Base-by-base conservation (phyloP, 2,113 vertebrate species). In the Girardinichthys multiradiatus region DNA sequence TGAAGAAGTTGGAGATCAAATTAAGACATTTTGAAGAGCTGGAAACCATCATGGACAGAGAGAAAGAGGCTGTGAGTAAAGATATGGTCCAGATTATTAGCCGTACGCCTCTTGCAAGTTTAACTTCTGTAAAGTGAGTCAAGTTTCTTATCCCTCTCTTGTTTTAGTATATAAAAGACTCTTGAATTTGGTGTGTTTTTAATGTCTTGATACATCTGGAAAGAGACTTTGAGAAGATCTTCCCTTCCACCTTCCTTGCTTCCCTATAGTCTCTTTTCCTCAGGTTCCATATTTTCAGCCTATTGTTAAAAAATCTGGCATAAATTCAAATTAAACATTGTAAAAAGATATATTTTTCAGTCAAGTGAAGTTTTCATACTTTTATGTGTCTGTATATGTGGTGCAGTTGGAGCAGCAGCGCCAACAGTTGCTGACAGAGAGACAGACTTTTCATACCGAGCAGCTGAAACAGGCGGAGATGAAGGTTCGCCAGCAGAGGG, bases 1-100 rank as follows among this genome's bases (percentile, higher is more conserved):
- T 99, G 98, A 99, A 99, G 94, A 99, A 99, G 77, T 83, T 99
- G 82, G 98, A 99, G 93, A 99, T 99, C 70, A 99, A 99, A 74
- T 94, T 99, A 68, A 95, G 98, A 64, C 98, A 99, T 82, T 99
- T 99, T 77, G 98, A 99, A 87, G 98, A 99, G 89, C 85, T 99
- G 90, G 98, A 99, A 87, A 99, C 98, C 75, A 99, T 99, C 77
- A 99, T 99, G 98, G 98, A 99, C 92, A 88, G 97, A 9, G 98
- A 99, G 82, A 98, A 99, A 10, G 98, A 99, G 85, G 97, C 97
- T 31, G 98, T 95, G 84, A 87, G 94, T 91, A 35, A 54, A 72
- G 14, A 37, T 12, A 2, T 37, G n/a, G 13, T 3, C 61, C 66
- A 71, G 17, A 64, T 17, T 10, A 29, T 19, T 10, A 30, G 19